Base-by-base conservation (phyloP, 2,797 vertebrate genomes). In the Steatocranus sp. region DNA sequence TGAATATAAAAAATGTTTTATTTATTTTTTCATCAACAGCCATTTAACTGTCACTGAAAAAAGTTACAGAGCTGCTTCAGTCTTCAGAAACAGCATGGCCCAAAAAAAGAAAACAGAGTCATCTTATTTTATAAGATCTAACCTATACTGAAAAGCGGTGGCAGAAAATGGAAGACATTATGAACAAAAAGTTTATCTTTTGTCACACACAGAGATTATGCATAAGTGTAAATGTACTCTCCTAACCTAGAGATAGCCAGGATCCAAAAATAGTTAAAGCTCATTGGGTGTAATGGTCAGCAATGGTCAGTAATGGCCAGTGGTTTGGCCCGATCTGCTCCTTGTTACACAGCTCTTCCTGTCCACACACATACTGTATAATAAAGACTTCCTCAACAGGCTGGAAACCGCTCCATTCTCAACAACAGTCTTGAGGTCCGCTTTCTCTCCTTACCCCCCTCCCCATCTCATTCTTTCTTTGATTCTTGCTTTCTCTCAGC, bases 281-380 rank as follows among this genome's bases (percentile, higher is more conserved):
- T 89, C 86, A 87, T 86, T 89, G 93, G 90, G 82, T 92, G 91
- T 92, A 92, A 94, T 94, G 90, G 90, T 93, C 91, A 89, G 87
- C 87, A 89, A 83, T 88, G 93, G 94, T 95, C 94, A 92, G 94
- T 95, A 95, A 95, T 93, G 92, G 93, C 88, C 80, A 3, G 93
- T 92, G 95, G 95, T 94, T 95, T 95, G 93, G 94, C 87, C 5
- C 78, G 80, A 81, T 76, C 76, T 82, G 50, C 73, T 88, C 70
- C 76, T 92, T 58, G 80, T 92, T 90, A 92, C 91, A 85, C 79
- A 93, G 91, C 86, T 92, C 90, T 94, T 94, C 95, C 93, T 94
- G 90, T 93, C 91, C 88, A 92, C 88, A 91, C 92, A 94, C 90
- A 91, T 54, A 87, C 88, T 88, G 86, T 92, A 92, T 89, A 94